Conservation (phyloP, 2,888 invertebrate species). For the Latrodectus elegans region DNA sequence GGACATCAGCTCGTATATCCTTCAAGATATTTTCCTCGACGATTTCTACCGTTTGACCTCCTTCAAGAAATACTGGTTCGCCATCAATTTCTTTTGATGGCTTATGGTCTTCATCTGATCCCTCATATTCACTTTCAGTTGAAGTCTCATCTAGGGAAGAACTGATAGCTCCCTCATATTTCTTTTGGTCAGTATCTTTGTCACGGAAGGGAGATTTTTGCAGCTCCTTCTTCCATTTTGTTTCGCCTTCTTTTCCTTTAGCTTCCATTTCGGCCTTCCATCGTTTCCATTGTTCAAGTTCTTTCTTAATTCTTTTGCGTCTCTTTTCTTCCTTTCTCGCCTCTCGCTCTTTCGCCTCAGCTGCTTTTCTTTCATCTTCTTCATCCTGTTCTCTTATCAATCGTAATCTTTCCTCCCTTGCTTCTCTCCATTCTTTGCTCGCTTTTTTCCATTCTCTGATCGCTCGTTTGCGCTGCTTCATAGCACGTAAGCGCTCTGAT, state of each 20-base stretch:
- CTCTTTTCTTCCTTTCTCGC: background rate
- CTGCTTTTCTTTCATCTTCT: background rate
- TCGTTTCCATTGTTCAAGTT: background rate
- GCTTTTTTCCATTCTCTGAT: background rate
- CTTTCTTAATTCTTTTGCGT: conserved; percentile 5
- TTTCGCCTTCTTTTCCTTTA: background rate
- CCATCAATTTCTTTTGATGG: background rate
- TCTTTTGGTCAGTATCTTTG: background rate
- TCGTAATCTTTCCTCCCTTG: background rate
- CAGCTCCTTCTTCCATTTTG: background rate
- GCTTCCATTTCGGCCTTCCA: background rate
- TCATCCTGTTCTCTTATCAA: background rate
- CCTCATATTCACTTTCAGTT: background rate
- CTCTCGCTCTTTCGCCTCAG: background rate
- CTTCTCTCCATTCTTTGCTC: background rate
- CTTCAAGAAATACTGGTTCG: background rate
- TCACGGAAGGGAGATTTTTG: background rate
- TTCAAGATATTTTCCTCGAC: background rate
- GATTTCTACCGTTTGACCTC: background rate
- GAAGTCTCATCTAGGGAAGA: background rate
- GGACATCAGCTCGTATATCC: background rate
- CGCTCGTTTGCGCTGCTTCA: background rate
- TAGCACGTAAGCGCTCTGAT: background rate
- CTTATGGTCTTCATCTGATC: background rate
- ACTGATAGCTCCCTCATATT: background rate